Evolutionary conservation across 1,140 invertebrate species (phyloP), one percentile per base, ranked within the genome.

Genomic region (Diploscapter pachys): DNA sequence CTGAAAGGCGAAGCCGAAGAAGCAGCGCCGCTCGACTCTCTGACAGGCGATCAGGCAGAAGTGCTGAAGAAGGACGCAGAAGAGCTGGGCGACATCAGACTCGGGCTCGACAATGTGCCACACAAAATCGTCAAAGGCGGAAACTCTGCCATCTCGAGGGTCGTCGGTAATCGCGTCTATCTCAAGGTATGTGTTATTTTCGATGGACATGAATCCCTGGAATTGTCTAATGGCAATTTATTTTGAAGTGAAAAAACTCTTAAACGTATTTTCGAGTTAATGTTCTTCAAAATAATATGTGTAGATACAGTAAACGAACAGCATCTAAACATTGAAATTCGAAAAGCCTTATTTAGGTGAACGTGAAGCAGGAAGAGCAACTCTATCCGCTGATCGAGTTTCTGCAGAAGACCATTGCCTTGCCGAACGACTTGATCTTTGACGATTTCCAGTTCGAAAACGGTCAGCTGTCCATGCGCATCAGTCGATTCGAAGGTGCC

Each of bases 61-160:
- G 67, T 84, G 51, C 69, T 85, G 66, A 85, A 85, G 67, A 85
- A 85, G 56, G 83, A 85, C 56, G 63, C 76, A 6, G 83, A 85
- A 68, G 69, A 84, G 54, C 80, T 85, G 55, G 76, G 77, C 57
- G 77, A 85, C 68, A 80, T 81, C 48, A 85, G 84, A 54, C 65
- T 66, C 6, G 79, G 69, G 52, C 79, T 81, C 5, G 70, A 78
- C 4, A 81, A 84, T 59, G 81, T 78, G 4, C 82, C 78, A 48
- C 83, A 85, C 77, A 85, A 85, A 68, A 85, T 85, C 54, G 83
- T 85, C 2, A 85, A 85, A 67, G 83, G 83, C 54, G 76, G 81
- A 8, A 63, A 66, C 55, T 70, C 81, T 50, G 78, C 82, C 51
- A 52, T 76, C 4, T 65, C 73, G 11, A 75, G 84, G 48, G 82